Conservation (phyloP, 2,113 vertebrate species). For the Daubentonia madagascariensis region DNA sequence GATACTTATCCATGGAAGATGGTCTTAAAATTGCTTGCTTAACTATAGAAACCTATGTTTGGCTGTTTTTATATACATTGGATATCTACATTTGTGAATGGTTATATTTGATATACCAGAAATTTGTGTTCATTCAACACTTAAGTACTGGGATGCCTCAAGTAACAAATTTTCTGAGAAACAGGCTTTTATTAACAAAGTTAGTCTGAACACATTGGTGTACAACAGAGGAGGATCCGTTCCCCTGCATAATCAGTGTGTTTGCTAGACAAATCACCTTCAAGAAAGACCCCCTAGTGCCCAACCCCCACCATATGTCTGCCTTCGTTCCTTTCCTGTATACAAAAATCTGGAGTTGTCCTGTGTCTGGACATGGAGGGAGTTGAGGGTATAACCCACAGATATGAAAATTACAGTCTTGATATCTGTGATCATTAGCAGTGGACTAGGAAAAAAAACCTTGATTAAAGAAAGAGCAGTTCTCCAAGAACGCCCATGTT, state of each 20-base stretch:
- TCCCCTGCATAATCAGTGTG: neutral
- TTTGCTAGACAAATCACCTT: neutral
- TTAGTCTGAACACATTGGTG: neutral
- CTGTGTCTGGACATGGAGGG: neutral
- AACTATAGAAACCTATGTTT: neutral
- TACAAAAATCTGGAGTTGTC: neutral
- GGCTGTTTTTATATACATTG: neutral
- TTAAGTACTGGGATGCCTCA: neutral
- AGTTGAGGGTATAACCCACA: neutral
- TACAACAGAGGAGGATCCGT: neutral
- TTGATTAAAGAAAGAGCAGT: neutral
- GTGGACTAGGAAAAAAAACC: neutral
- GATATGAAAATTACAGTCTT: neutral
- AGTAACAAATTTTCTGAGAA: neutral
- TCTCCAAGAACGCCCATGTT: neutral
- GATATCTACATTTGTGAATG: neutral
- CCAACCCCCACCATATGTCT: neutral
- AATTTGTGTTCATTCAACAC: conserved; percentile 7
- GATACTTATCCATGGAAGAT: neutral
- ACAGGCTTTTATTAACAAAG: neutral
- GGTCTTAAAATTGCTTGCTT: conserved; percentile 18
- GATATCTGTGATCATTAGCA: neutral
- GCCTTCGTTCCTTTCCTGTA: neutral
- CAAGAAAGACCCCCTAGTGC: neutral
- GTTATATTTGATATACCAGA: neutral